These are phyloP conservation scores for Ptychoptera contaminata DNA, from an alignment of 2,888 invertebrate species.

Conservation along the genomic window DNA sequence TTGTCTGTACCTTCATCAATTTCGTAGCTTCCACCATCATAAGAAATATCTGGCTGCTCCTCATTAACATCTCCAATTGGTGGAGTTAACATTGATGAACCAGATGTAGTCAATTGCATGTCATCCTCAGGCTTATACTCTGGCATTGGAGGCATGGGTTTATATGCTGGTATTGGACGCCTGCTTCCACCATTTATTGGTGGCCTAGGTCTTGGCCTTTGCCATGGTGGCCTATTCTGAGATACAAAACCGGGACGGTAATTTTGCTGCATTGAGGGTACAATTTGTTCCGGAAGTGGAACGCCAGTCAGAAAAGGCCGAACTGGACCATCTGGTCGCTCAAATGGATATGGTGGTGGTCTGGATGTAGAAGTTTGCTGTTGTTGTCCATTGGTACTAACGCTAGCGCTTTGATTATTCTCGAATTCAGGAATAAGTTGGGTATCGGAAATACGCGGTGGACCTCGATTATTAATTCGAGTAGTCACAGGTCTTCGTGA, in stretches of 20 bases:
- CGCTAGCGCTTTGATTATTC: not conserved
- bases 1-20: constrained; percentile 24
- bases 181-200: constrained; percentile 31
- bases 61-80: constrained; percentile 2
- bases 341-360: constrained; percentile 60
- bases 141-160: constrained; percentile 39
- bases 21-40: constrained; percentile 23
- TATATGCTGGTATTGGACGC: constrained; percentile 44
- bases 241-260: constrained; percentile 42
- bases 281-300: constrained; percentile 57
- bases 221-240: constrained; percentile 48
- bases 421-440: constrained; percentile 49
- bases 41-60: not conserved
- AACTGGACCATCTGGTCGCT: constrained; percentile 41
- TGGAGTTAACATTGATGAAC: too few relatives aligned
- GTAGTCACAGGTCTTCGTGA: constrained; percentile 54
- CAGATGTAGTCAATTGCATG: constrained; percentile 30
- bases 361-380: constrained; percentile 23
- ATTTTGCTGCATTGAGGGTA: constrained; percentile 37
- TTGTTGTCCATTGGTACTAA: constrained; percentile 14
- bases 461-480: constrained; percentile 79
- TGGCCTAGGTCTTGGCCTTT: constrained; percentile 41
- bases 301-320: constrained; percentile 50
- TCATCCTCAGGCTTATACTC: constrained; percentile 21
- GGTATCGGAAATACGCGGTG: constrained; percentile 67